Percentiles rank a stretch among this genome's conserved stretches.
These are phyloP conservation scores for Ashinkailepas kermadecensis DNA, from an alignment of 2,888 invertebrate genomes.

Conservation along the genomic window DNA sequence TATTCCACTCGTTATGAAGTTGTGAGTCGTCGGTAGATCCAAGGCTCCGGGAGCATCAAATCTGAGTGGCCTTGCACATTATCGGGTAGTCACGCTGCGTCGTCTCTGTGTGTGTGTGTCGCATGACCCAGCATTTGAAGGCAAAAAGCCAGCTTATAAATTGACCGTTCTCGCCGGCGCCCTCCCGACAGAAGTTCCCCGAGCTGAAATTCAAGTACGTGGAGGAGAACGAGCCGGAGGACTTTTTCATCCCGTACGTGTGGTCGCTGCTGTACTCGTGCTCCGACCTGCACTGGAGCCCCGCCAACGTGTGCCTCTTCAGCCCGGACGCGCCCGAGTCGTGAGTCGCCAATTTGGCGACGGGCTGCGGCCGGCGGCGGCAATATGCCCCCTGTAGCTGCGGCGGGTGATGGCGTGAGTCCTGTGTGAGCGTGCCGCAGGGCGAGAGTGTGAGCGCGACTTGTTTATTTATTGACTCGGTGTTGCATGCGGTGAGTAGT, in stretches of 20 bases:
- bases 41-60: too few relatives aligned
- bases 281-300: slow-evolving; percentile 50
- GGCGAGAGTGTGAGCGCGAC: too few relatives aligned
- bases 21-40: too few relatives aligned
- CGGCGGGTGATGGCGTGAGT: too few relatives aligned
- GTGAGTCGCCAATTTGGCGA: background rate
- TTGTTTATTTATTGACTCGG: background rate
- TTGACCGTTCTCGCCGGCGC: too few relatives aligned
- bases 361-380: background rate
- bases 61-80: too few relatives aligned
- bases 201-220: slow-evolving; percentile 98
- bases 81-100: too few relatives aligned
- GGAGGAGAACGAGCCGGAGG: slow-evolving; percentile 96
- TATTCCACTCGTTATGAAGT: too few relatives aligned
- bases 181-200: slow-evolving; percentile 76
- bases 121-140: too few relatives aligned
- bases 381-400: background rate
- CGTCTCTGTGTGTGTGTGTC: too few relatives aligned
- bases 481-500: background rate
- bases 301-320: slow-evolving; percentile 41
- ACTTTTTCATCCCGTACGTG: slow-evolving; percentile 98
- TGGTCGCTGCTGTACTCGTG: slow-evolving; percentile 75
- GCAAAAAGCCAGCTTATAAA: too few relatives aligned
- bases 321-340: slow-evolving; percentile 28
- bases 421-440: too few relatives aligned